Conservation (phyloP, 1,140 invertebrate genomes). For the Lepidostoma basale region DNA sequence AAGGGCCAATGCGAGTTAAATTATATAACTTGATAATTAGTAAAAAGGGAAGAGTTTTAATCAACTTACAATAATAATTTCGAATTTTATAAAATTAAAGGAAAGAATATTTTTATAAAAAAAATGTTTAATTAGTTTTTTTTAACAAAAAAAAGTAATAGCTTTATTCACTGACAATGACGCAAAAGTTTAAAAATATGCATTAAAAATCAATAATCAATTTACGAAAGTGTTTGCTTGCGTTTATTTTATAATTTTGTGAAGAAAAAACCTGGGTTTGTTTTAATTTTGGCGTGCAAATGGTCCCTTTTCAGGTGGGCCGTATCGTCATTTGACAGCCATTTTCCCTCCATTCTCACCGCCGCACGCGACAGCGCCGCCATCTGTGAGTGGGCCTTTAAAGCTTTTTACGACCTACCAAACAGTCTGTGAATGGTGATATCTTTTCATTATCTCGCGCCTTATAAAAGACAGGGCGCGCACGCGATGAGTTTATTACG, state of each 20-base stretch:
- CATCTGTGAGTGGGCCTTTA: slow-evolving; percentile 54
- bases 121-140: background rate
- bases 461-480: slow-evolving; percentile 19
- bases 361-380: slow-evolving; percentile 42
- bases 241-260: background rate
- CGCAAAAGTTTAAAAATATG: background rate
- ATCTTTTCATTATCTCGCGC: slow-evolving; percentile 36
- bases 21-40: background rate
- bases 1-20: background rate
- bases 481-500: slow-evolving; percentile 29
- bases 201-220: background rate
- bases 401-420: slow-evolving; percentile 58
- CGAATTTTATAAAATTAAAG: background rate
- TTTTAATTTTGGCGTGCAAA: background rate
- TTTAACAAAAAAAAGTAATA: background rate
- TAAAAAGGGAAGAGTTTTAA: background rate
- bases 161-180: background rate
- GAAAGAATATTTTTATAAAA: background rate
- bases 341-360: background rate
- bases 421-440: slow-evolving; percentile 47
- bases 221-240: background rate
- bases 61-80: background rate
- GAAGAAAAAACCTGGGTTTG: no score
- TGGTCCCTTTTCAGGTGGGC: slow-evolving; percentile 32
- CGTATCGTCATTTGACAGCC: slow-evolving; percentile 39